Percentiles rank a stretch among this genome's conserved stretches.
Evolutionary conservation across 2,797 vertebrate genomes (phyloP).

Genomic region (Aselliscus stoliczkanus): DNA sequence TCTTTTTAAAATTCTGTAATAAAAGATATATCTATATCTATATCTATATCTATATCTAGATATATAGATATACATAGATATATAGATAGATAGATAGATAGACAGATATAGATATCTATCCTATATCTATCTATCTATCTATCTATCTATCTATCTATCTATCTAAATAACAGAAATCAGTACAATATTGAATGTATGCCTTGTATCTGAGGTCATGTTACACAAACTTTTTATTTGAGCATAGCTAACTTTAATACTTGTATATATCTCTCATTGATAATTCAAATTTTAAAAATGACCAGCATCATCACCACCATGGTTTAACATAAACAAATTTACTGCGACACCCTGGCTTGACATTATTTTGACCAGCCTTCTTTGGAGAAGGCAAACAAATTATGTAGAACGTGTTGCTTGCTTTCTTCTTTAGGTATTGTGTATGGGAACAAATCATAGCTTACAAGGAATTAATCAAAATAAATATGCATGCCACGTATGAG

Average conservation of each 20-base stretch:
- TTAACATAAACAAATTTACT: neutral
- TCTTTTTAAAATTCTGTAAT: neutral
- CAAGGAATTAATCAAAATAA: neutral
- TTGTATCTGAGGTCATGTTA: neutral
- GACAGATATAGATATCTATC: no score
- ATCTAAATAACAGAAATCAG: no score
- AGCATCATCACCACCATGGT: neutral
- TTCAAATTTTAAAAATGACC: slow-evolving; percentile 57
- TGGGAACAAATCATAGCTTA: neutral
- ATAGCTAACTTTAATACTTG: slow-evolving; percentile 22
- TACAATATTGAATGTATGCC: neutral
- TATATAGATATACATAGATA: neutral
- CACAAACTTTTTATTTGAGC: slow-evolving; percentile 37
- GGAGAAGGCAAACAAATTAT: slow-evolving; percentile 30
- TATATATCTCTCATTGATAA: slow-evolving; percentile 54
- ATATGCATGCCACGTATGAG: neutral
- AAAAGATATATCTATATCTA: neutral
- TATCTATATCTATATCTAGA: neutral
- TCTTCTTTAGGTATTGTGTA: neutral
- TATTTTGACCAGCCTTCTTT: neutral
- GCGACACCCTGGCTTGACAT: neutral
- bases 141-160: no score
- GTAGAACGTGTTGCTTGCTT: neutral
- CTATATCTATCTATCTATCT: no score
- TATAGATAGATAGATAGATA: no score